Evolutionary conservation across 2,888 invertebrate genomes (phyloP), one percentile per base, ranked within the genome.

Genomic region (Hyposoter didymator): DNA sequence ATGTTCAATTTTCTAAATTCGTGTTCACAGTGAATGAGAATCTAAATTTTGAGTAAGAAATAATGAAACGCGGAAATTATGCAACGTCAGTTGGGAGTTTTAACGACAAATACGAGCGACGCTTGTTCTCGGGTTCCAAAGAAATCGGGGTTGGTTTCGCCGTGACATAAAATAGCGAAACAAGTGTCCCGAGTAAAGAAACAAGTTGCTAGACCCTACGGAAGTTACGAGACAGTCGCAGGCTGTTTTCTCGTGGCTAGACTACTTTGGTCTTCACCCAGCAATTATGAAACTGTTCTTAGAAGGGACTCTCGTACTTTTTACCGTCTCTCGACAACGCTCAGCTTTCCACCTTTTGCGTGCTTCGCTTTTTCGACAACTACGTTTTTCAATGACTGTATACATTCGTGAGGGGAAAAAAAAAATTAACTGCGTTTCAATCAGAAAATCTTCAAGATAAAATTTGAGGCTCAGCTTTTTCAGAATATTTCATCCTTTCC

Each of bases 231-330:
- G 84, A 47, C 70, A 55, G 55, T 76, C 52, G n/a, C n/a, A 47
- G 35, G 70, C 12, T 28, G 62, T 81, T 64, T 64, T 84, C 62
- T 79, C 79, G 66, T 28, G 45, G 67, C 80, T 55, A 70, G 80
- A 84, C 84, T 64, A 45, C 70, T 62, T 66, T 72, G 75, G 75
- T 81, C 84, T 80, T 84, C 72, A 84, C 80, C 80, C 64, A 76
- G 80, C 84, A 80, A 84, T 84, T 84, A 84, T 76, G 76, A 72
- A 72, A 39, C 81, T 66, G 75, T 76, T 70, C 75, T 78, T 59
- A 47, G 32, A 22, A 28, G 32, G 80, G 62, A 35, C 64, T 64
- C 84, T 52, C 75, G 52, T 84, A 73, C 59, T 67, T 67, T 83
- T 80, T 35, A 52, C 74, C 70, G 80, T 75, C 4, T 6, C 75